These are phyloP conservation scores for Lineus longissimus DNA, from an alignment of 1,140 invertebrate genomes.

Conservation along the genomic window DNA sequence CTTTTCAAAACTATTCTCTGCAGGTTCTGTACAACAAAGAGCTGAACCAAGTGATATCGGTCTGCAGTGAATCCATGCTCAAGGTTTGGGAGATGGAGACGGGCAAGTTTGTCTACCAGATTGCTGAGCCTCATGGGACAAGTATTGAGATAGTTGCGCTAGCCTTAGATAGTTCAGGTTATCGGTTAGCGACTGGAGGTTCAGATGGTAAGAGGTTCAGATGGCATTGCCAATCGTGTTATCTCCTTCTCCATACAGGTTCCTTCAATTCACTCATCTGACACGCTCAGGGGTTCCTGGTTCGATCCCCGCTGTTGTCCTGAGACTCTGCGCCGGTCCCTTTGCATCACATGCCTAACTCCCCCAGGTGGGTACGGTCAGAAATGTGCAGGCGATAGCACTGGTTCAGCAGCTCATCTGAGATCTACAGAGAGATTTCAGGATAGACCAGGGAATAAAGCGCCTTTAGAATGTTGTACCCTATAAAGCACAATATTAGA, in stretches of 20 bases:
- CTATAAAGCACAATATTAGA: too few relatives aligned
- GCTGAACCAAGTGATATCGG: conserved; percentile 45
- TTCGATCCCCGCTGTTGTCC: too few relatives aligned
- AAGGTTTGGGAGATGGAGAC: conserved; percentile 51
- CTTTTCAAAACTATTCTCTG: conserved; percentile 5
- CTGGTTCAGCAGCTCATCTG: too few relatives aligned
- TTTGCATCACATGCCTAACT: too few relatives aligned
- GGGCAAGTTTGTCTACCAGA: conserved; percentile 43
- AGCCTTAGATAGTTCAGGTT: conserved; percentile 44
- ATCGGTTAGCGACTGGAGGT: conserved; percentile 46
- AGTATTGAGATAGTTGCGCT: conserved; percentile 43
- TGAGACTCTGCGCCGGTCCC: too few relatives aligned
- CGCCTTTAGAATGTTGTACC: too few relatives aligned
- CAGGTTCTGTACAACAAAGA: conserved; percentile 42
- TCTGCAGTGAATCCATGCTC: conserved; percentile 49
- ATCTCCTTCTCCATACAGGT: neutral
- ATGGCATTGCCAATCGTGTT: neutral
- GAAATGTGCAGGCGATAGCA: too few relatives aligned
- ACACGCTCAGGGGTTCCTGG: too few relatives aligned
- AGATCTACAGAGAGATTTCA: too few relatives aligned
- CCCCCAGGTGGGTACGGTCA: too few relatives aligned
- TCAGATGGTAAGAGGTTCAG: conserved; percentile 33
- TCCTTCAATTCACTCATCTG: too few relatives aligned
- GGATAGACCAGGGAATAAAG: too few relatives aligned
- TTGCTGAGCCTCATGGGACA: conserved; percentile 40